phyloP scores from a whole-genome alignment of 2,797 vertebrate genomes.

The Telmatherina bonti region DNA sequence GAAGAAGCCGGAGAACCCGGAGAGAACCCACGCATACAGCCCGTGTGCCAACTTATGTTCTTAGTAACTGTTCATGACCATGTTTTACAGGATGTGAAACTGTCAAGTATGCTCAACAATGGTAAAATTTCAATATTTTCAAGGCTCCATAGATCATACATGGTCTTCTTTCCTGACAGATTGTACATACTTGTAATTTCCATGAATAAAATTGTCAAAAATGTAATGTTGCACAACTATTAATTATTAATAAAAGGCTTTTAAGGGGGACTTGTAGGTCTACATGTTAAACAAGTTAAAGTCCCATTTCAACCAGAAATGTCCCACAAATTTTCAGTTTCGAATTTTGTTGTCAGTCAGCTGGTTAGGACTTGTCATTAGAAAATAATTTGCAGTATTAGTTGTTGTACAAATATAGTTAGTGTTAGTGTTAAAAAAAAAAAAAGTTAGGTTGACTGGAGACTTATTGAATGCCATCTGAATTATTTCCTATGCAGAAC shows the following conservation, averaged over 20 bases:
- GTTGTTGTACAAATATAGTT: too few relatives aligned
- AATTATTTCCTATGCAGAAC: background rate
- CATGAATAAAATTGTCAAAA: too few relatives aligned
- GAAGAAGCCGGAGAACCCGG: too few relatives aligned
- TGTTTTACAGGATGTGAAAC: background rate
- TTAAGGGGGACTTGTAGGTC: background rate
- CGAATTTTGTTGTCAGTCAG: background rate
- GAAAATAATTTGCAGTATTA: background rate
- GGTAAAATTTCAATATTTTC: background rate
- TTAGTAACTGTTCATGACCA: background rate
- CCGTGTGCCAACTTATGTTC: background rate
- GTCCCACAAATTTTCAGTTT: background rate
- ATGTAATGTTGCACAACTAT: background rate
- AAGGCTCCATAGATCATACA: background rate
- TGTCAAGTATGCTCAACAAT: background rate
- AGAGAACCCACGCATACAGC: too few relatives aligned
- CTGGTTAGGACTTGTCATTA: background rate
- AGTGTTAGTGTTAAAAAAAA: background rate
- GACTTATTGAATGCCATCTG: background rate
- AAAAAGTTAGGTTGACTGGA: background rate
- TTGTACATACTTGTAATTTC: too few relatives aligned
- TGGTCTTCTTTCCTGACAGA: background rate
- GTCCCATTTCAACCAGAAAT: too few relatives aligned
- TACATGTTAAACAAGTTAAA: too few relatives aligned
- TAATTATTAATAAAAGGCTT: background rate